Percentiles rank a stretch among this genome's conserved stretches.
Evolutionary conservation across 2,888 invertebrate species (phyloP).

Genomic region (Neoascia interrupta): DNA sequence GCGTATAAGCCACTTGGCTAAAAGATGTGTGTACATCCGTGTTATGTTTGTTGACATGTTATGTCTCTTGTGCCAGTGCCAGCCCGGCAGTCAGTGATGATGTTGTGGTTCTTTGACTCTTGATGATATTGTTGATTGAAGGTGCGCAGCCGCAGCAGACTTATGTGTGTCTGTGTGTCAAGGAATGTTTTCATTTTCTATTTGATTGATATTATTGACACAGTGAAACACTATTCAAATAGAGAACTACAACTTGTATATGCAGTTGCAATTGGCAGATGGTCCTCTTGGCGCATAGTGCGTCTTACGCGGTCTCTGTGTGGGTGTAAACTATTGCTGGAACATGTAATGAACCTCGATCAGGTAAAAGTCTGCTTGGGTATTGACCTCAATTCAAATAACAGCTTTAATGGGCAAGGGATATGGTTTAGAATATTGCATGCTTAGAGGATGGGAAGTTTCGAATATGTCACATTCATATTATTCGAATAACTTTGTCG

Average conservation of each 20-base stretch:
- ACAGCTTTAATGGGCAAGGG: not conserved
- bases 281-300: conserved; percentile 3
- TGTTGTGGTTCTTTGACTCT: conserved; percentile 62
- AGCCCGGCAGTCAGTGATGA: conserved; percentile 15
- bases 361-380: conserved; percentile 46
- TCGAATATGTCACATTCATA: too few relatives aligned
- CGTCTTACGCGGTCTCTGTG: conserved; percentile 15
- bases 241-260: conserved; percentile 52
- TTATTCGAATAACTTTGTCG: too few relatives aligned
- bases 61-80: conserved; percentile 40
- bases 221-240: conserved; percentile 64
- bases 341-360: conserved; percentile 43
- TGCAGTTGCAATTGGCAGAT: conserved; percentile 46
- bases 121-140: conserved; percentile 41
- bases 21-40: conserved; percentile 65
- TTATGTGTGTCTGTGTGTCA: conserved; percentile 61
- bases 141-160: not conserved
- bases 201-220: conserved; percentile 69
- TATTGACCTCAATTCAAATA: conserved; percentile 37
- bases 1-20: conserved; percentile 49
- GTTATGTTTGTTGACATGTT: conserved; percentile 64
- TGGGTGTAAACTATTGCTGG: conserved; percentile 58
- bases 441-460: too few relatives aligned
- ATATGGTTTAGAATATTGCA: not conserved
- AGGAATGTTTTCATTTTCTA: conserved; percentile 68